Evolutionary conservation across 2,888 invertebrate species (phyloP), one percentile per base, ranked within the genome.

Genomic region (Rhagonycha lutea): DNA sequence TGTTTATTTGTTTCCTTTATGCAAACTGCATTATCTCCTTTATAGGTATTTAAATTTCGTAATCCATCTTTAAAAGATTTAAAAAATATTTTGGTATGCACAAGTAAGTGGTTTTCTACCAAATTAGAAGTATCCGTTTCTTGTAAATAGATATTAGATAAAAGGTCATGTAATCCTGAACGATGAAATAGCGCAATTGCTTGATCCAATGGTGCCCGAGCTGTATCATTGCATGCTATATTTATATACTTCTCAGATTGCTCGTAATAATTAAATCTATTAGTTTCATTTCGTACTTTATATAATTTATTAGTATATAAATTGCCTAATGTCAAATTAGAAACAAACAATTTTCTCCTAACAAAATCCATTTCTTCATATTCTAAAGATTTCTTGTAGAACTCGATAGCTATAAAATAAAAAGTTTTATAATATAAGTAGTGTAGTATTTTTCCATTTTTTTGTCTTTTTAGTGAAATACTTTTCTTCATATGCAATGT

Each of bases 1-100:
- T n/a, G n/a, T 4, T 0, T 0, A 0, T 32, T 32, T 12, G 12
- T n/a, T n/a, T n/a, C 2, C 1, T 0, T 1, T 7, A 0, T n/a
- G 7, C 7, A 47, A 7, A 7, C 47, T 47, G 1, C n/a, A 5
- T 5, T n/a, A 47, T 47, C n/a, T 47, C 0, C 47, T n/a, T 47
- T 7, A n/a, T 47, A 47, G n/a, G n/a, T n/a, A n/a, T n/a, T n/a
- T n/a, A 47, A 47, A 47, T n/a, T 47, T n/a, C 7, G 47, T 7
- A 47, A 2, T 2, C 4, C 1, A n/a, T 47, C 0, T 47, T n/a
- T 47, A 7, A 47, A 1, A n/a, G 7, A n/a, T 11, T 47, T 2
- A 2, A 47, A n/a, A n/a, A n/a, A 7, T 1, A 2, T 4, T 12
- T 1, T n/a, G n/a, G 7, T n/a, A n/a, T 7, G 5, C n/a, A 0